These are phyloP conservation scores for Gnathonemus longibarbis DNA, from an alignment of 2,113 vertebrate genomes.

Conservation along the genomic window DNA sequence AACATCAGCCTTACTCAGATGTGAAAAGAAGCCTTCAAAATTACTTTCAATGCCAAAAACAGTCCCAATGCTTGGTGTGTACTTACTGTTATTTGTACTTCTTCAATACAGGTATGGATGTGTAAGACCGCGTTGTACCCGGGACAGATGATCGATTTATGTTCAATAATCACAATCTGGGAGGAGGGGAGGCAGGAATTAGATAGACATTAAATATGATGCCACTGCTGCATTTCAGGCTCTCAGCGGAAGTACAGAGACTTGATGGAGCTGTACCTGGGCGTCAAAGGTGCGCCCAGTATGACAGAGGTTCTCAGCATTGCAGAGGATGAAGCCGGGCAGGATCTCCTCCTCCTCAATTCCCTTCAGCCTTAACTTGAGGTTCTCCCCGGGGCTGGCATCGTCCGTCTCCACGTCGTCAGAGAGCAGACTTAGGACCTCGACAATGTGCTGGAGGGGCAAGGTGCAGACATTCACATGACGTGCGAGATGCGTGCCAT, in stretches of 20 bases:
- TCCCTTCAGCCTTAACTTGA: conserved; percentile 94
- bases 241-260: not conserved
- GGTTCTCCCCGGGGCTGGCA: conserved; percentile 88
- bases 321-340: conserved; percentile 96
- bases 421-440: conserved; percentile 92
- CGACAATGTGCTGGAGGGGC: conserved; percentile 83
- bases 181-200: conserved; percentile 30
- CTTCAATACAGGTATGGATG: conserved; percentile 98
- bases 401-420: conserved; percentile 98
- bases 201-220: conserved; percentile 11
- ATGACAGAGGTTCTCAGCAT: conserved; percentile 94
- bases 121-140: conserved; percentile 98
- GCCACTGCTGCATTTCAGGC: not conserved
- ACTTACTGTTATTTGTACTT: conserved; percentile 97
- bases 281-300: conserved; percentile 96
- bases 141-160: conserved; percentile 99
- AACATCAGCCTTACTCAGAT: not conserved
- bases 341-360: conserved; percentile 99
- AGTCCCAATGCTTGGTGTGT: not conserved
- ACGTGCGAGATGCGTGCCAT: not conserved
- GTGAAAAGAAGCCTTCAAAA: not conserved
- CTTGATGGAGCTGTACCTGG: conserved; percentile 64
- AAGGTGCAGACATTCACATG: not conserved
- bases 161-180: conserved; percentile 98
- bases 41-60: not conserved